phyloP scores from a whole-genome alignment of 92 coral and sea anemone genomes.

The Porites evermanni region DNA sequence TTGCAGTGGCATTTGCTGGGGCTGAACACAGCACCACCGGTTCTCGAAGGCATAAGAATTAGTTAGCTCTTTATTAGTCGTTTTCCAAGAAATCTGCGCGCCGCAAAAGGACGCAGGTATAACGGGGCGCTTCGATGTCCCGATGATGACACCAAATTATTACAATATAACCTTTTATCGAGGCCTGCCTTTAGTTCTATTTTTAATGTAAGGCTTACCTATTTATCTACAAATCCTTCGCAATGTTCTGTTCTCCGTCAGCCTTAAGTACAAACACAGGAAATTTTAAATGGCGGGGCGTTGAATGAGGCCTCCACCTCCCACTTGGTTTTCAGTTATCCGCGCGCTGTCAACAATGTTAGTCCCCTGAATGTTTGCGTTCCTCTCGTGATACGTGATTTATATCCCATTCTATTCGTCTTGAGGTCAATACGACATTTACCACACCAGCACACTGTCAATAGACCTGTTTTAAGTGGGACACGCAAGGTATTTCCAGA shows the following conservation, averaged over 20 bases:
- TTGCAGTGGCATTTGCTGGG: slow-evolving; percentile 55
- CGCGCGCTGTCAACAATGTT: slow-evolving; percentile 26
- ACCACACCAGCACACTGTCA: slow-evolving; percentile 42
- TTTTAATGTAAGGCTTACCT: slow-evolving; percentile 17
- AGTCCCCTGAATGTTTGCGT: slow-evolving; percentile 28
- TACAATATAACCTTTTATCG: neutral
- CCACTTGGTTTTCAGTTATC: neutral
- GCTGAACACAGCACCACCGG: slow-evolving; percentile 20
- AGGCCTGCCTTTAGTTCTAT: neutral
- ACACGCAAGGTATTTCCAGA: slow-evolving; percentile 46
- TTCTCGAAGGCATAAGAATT: slow-evolving; percentile 21
- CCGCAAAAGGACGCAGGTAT: neutral
- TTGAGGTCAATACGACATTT: slow-evolving; percentile 37
- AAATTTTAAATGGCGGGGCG: slow-evolving; percentile 7
- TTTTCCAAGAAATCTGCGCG: neutral
- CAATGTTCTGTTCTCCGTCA: neutral
- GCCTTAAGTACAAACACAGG: slow-evolving; percentile 4
- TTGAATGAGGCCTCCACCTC: slow-evolving; percentile 17
- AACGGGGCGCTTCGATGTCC: neutral
- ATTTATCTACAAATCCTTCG: neutral
- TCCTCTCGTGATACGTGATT: slow-evolving; percentile 40
- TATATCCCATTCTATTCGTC: slow-evolving; percentile 30
- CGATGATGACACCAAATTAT: neutral
- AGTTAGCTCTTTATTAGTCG: slow-evolving; percentile 4
- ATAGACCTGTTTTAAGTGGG: slow-evolving; percentile 23